Conservation (phyloP, 1,140 invertebrate species). For the Papilio aristodemus region DNA sequence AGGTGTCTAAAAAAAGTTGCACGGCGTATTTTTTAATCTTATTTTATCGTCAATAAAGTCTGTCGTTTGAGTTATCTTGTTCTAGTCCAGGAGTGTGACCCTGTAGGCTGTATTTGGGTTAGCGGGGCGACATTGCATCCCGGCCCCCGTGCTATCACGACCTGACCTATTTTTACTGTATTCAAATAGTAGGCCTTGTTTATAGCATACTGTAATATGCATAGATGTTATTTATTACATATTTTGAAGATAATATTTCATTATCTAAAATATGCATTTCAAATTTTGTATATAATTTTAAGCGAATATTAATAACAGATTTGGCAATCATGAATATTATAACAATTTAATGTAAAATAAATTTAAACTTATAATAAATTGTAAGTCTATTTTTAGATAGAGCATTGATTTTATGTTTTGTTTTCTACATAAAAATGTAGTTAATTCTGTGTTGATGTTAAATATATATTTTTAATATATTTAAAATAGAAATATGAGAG, state of each 20-base stretch:
- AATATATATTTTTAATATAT: no score
- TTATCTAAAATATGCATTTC: no score
- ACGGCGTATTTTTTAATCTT: not conserved
- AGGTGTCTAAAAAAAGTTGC: not conserved
- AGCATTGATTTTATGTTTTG: no score
- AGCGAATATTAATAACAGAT: no score
- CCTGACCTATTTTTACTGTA: constrained; percentile 64
- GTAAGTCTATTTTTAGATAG: no score
- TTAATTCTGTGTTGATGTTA: no score
- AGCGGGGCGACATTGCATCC: constrained; percentile 60
- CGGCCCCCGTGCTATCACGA: constrained; percentile 49
- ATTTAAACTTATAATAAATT: no score
- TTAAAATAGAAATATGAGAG: no score
- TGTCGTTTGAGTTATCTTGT: constrained; percentile 19
- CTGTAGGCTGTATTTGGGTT: constrained; percentile 59
- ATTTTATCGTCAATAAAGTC: constrained; percentile 12
- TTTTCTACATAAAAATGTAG: no score
- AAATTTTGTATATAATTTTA: no score
- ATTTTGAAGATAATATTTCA: not conserved
- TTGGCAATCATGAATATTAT: no score
- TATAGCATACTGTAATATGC: constrained; percentile 9
- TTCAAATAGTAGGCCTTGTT: constrained; percentile 51
- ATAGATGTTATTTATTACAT: not conserved
- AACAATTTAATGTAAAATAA: no score
- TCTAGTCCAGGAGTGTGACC: constrained; percentile 34